Conservation (phyloP, 2,797 vertebrate genomes). For the Pteronotus mesoamericanus region DNA sequence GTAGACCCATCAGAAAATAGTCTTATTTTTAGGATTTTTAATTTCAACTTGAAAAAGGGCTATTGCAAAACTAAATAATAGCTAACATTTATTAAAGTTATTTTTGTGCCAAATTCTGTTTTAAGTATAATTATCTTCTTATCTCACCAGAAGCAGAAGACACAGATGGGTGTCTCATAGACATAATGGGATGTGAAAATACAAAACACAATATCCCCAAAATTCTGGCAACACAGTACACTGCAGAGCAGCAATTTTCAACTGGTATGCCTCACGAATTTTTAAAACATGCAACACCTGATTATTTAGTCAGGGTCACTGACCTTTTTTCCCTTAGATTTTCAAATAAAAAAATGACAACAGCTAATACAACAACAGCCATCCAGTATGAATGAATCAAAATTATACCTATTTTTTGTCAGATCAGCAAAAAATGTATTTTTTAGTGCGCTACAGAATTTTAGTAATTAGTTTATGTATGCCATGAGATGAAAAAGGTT, state of each 20-base stretch:
- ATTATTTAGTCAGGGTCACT: not conserved
- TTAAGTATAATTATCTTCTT: not conserved
- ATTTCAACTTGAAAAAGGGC: not conserved
- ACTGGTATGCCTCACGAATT: not conserved
- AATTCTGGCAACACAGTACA: not conserved
- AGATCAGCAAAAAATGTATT: not conserved
- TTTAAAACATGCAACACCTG: not conserved
- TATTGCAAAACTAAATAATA: not conserved
- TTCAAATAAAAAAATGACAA: not conserved
- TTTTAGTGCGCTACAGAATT: not conserved
- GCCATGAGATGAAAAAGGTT: not conserved
- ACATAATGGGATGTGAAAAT: not conserved
- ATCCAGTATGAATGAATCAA: not conserved
- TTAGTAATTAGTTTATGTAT: not conserved
- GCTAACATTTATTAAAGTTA: not conserved
- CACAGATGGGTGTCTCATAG: not conserved
- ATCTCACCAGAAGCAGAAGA: not conserved
- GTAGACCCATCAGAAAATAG: not conserved
- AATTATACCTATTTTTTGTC: not conserved
- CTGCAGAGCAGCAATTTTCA: not conserved
- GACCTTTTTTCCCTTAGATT: not conserved
- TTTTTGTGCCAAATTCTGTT: not conserved
- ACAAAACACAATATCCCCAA: not conserved
- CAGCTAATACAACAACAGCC: not conserved
- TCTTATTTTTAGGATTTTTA: not conserved